Percentiles rank a stretch among this genome's conserved stretches.
phyloP scores from a whole-genome alignment of 1,140 invertebrate species.

The Drosophila melanica region DNA sequence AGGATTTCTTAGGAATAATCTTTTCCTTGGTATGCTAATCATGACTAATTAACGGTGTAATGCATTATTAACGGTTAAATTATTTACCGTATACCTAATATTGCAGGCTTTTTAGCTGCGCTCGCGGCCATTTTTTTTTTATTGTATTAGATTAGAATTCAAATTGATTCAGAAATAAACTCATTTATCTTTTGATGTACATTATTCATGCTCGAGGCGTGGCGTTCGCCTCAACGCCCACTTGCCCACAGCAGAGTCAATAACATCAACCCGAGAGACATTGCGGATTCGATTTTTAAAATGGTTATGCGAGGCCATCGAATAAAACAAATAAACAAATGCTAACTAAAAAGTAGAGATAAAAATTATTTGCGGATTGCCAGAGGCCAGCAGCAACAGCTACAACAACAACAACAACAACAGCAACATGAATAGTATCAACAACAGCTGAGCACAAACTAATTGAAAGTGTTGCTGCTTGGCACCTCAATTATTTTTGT shows the following conservation, averaged over 20 bases:
- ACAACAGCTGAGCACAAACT: background rate
- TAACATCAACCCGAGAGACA: slow-evolving; percentile 9
- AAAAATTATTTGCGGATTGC: slow-evolving; percentile 38
- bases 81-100: background rate
- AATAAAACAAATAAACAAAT: slow-evolving; percentile 39
- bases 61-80: no score
- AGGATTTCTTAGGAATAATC: no score
- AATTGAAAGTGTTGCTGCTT: no score
- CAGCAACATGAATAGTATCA: slow-evolving; percentile 11
- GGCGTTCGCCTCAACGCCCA: slow-evolving; percentile 2
- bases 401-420: slow-evolving; percentile 27
- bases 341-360: slow-evolving; percentile 9
- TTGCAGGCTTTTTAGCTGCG: background rate
- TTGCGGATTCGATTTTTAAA: slow-evolving; percentile 22
- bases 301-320: slow-evolving; percentile 42
- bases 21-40: no score
- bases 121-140: background rate
- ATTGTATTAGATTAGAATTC: background rate
- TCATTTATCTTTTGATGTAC: background rate
- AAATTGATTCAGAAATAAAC: slow-evolving; percentile 1
- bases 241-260: background rate
- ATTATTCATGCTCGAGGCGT: slow-evolving; percentile 3
- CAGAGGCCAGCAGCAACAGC: slow-evolving; percentile 45
- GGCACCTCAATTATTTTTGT: no score
- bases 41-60: no score